Conservation (phyloP, 2,888 invertebrate species). For the Cephus pygmeus region DNA sequence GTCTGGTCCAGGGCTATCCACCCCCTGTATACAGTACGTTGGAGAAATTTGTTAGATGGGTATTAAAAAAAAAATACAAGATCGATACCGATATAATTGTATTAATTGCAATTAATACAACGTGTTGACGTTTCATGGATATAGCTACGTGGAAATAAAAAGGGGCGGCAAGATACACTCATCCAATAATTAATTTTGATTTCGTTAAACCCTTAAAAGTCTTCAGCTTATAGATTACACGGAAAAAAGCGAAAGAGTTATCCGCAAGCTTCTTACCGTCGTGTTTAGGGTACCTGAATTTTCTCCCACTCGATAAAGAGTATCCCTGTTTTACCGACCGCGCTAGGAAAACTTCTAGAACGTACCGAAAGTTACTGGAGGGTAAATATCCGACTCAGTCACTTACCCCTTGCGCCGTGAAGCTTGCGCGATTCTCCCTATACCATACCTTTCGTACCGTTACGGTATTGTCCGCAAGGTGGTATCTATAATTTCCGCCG, state of each 20-base stretch:
- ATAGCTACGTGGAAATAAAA: neutral
- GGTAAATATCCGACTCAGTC: constrained; percentile 27
- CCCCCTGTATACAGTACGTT: neutral
- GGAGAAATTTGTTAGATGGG: neutral
- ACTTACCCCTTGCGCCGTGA: neutral
- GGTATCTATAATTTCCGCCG: neutral
- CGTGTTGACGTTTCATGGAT: too few species aligned
- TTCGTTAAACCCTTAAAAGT: too few species aligned
- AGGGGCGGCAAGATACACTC: too few species aligned
- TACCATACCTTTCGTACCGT: neutral
- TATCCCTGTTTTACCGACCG: neutral
- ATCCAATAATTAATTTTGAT: too few species aligned
- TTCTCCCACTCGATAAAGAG: neutral
- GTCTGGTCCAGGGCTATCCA: neutral
- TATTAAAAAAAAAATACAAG: too few species aligned
- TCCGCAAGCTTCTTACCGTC: neutral
- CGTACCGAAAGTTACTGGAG: constrained; percentile 7
- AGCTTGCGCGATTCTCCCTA: neutral
- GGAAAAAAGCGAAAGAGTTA: neutral
- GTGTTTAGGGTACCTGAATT: neutral
- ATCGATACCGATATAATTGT: neutral
- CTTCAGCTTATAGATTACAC: too few species aligned
- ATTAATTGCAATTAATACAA: neutral
- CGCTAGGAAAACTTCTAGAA: neutral
- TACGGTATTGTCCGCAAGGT: neutral